Conservation (phyloP, 2,888 invertebrate genomes). For the Laspeyria flexula region DNA sequence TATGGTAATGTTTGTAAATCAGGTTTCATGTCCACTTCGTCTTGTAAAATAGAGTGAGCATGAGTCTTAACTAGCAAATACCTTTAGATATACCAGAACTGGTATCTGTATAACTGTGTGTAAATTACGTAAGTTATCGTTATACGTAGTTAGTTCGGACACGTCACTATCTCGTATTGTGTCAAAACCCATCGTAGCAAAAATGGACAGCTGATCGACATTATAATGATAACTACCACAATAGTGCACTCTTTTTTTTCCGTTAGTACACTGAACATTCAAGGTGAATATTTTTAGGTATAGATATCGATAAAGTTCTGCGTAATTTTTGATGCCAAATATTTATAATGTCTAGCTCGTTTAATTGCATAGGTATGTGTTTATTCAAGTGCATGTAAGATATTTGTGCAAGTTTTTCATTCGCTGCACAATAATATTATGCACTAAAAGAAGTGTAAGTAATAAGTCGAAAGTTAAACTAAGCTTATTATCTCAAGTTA, state of each 20-base stretch:
- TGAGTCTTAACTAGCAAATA: too few species aligned
- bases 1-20: too few species aligned
- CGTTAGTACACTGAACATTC: not conserved
- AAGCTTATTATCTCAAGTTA: too few species aligned
- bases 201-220: slow-evolving; percentile 71
- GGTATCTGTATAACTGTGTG: slow-evolving; percentile 20
- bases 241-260: too few species aligned
- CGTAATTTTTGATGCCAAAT: not conserved
- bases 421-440: not conserved
- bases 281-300: not conserved
- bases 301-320: not conserved
- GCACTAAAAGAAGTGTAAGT: not conserved
- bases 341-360: not conserved
- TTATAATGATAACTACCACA: slow-evolving; percentile 13
- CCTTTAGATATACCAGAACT: not conserved
- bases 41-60: not conserved
- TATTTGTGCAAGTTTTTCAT: too few species aligned
- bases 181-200: slow-evolving; percentile 74
- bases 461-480: too few species aligned
- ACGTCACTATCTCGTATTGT: slow-evolving; percentile 78
- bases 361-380: not conserved
- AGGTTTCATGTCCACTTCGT: slow-evolving; percentile 1
- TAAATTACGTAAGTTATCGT: slow-evolving; percentile 69
- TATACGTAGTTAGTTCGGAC: slow-evolving; percentile 64
- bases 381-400: not conserved